Percentiles rank a stretch among this genome's conserved stretches.
These are phyloP conservation scores for Holcopasites calliopsidis DNA, from an alignment of 1,140 invertebrate species.

Conservation along the genomic window DNA sequence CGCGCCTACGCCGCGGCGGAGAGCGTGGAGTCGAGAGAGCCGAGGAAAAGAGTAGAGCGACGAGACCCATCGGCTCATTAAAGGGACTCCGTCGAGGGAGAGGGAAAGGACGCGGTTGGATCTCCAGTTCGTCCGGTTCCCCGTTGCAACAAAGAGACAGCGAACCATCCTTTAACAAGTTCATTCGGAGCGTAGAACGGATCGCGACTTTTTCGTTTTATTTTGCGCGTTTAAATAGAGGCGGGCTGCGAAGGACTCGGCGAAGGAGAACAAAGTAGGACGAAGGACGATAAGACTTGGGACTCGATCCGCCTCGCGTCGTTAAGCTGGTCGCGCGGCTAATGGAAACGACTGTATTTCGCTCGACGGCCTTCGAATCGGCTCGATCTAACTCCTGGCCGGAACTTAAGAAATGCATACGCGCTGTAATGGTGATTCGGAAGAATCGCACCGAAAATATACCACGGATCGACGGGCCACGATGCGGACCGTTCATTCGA, in stretches of 20 bases:
- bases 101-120: background rate
- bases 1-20: background rate
- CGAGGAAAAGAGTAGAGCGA: constrained; percentile 9
- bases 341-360: constrained; percentile 1
- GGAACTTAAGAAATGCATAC: too few relatives aligned
- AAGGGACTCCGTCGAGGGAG: background rate
- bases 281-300: background rate
- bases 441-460: too few relatives aligned
- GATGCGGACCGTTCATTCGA: too few relatives aligned
- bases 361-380: background rate
- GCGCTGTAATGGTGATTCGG: too few relatives aligned
- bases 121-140: background rate
- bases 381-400: background rate
- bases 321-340: constrained; percentile 19
- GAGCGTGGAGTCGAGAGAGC: background rate
- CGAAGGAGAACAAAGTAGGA: background rate
- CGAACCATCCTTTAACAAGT: background rate
- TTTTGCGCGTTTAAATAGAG: too few relatives aligned
- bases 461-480: too few relatives aligned
- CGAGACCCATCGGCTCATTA: background rate
- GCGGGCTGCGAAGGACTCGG: background rate
- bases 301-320: background rate
- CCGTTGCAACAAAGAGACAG: background rate
- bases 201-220: too few relatives aligned
- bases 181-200: background rate